phyloP scores from a whole-genome alignment of 2,888 invertebrate species.

The Leucophenga montana region DNA sequence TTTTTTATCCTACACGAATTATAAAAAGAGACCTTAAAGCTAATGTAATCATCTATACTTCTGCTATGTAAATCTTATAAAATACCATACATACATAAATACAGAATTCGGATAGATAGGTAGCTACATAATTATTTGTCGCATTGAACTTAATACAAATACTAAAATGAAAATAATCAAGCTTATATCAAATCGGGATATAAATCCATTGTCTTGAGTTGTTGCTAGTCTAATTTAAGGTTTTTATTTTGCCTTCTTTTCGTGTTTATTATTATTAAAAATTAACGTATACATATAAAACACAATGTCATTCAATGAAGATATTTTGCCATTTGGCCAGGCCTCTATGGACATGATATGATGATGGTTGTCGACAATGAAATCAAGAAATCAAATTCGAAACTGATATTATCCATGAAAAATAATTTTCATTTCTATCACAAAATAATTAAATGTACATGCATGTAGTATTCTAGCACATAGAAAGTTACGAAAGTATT shows the following conservation, averaged over 20 bases:
- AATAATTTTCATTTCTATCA: constrained; percentile 23
- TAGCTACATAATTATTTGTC: too few relatives aligned
- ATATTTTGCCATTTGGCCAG: constrained; percentile 18
- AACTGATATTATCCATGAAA: constrained; percentile 10
- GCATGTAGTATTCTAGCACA: background rate
- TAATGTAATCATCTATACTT: too few relatives aligned
- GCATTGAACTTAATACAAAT: too few relatives aligned
- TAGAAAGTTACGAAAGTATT: background rate
- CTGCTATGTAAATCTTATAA: too few relatives aligned
- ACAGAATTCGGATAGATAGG: too few relatives aligned
- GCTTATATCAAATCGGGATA: too few relatives aligned
- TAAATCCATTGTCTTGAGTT: too few relatives aligned
- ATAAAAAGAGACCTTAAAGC: too few relatives aligned
- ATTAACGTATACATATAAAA: constrained; percentile 23
- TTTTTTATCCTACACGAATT: too few relatives aligned
- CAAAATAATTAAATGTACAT: constrained; percentile 23
- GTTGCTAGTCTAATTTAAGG: constrained; percentile 33
- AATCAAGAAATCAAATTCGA: constrained; percentile 16
- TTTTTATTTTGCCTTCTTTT: constrained; percentile 45
- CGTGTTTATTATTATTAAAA: constrained; percentile 3
- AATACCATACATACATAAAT: too few relatives aligned
- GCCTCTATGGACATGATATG: constrained; percentile 19
- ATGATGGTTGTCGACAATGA: background rate
- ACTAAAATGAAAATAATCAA: too few relatives aligned
- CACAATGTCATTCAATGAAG: background rate